These are phyloP conservation scores for Pseudochromis fuscus DNA, from an alignment of 2,797 vertebrate genomes.

Conservation along the genomic window DNA sequence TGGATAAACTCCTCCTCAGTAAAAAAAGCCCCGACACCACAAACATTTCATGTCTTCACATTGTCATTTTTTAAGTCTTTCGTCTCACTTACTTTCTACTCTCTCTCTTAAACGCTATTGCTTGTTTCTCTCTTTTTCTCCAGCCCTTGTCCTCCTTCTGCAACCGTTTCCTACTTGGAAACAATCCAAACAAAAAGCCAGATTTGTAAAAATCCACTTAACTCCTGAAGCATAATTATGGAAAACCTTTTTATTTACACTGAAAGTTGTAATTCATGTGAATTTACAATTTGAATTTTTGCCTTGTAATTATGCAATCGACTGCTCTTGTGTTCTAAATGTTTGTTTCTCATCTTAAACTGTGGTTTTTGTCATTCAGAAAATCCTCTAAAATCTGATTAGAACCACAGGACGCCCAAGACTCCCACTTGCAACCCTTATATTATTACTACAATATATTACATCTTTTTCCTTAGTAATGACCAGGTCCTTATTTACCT, in stretches of 20 bases:
- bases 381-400: neutral
- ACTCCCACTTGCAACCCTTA: too few species aligned
- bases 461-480: too few species aligned
- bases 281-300: neutral
- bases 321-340: neutral
- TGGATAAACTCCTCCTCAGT: slow-evolving; percentile 35
- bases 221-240: too few species aligned
- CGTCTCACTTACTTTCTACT: neutral
- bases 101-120: neutral
- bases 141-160: neutral
- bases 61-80: slow-evolving; percentile 21
- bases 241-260: neutral
- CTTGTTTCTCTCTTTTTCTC: neutral
- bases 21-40: slow-evolving; percentile 9
- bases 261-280: slow-evolving; percentile 1
- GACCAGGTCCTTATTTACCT: too few species aligned
- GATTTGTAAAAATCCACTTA: too few species aligned
- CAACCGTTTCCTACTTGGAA: neutral
- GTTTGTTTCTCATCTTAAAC: neutral
- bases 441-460: too few species aligned
- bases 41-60: slow-evolving; percentile 25
- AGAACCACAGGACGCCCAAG: neutral
- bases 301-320: neutral
- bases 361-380: neutral
- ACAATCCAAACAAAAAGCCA: neutral